Evolutionary conservation across 2,797 vertebrate genomes (phyloP).

Genomic region (Holocentrus rufus): DNA sequence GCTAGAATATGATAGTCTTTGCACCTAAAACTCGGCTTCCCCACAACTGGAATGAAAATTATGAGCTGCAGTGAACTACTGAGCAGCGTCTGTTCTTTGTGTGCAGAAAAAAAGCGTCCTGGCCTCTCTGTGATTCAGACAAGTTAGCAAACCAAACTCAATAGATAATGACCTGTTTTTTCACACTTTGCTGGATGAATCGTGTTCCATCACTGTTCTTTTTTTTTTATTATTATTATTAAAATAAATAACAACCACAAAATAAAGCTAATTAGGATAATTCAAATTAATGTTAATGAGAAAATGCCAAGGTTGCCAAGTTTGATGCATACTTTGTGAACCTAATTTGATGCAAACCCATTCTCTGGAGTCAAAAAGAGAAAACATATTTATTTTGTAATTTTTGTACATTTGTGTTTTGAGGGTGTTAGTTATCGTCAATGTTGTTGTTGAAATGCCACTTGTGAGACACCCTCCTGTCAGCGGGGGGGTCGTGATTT

Average conservation of each 20-base stretch:
- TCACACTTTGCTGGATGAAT: constrained; percentile 63
- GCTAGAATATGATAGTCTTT: constrained; percentile 32
- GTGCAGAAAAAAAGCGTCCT: constrained; percentile 24
- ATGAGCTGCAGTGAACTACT: constrained; percentile 19
- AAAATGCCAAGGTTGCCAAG: constrained; percentile 60
- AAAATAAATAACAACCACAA: constrained; percentile 33
- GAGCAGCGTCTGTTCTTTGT: constrained; percentile 33
- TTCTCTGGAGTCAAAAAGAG: constrained; percentile 15
- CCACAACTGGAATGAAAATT: constrained; percentile 51
- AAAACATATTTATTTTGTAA: constrained; percentile 67
- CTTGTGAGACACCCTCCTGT: constrained; percentile 38
- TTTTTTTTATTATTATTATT: constrained; percentile 8
- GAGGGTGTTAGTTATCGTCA: constrained; percentile 33
- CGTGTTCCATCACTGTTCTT: constrained; percentile 41
- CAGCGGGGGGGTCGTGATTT: constrained; percentile 1
- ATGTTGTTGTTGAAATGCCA: constrained; percentile 57
- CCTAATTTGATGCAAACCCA: constrained; percentile 46
- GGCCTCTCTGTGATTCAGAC: constrained; percentile 39
- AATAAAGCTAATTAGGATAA: constrained; percentile 1
- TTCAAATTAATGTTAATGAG: constrained; percentile 34
- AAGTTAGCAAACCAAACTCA: constrained; percentile 33
- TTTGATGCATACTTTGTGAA: constrained; percentile 44
- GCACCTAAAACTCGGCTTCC: constrained; percentile 43
- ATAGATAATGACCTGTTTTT: constrained; percentile 39
- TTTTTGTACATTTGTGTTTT: constrained; percentile 63